Percentiles rank a stretch among this genome's conserved stretches.
Evolutionary conservation across 2,888 invertebrate species (phyloP).

Genomic region (Noctua janthina): DNA sequence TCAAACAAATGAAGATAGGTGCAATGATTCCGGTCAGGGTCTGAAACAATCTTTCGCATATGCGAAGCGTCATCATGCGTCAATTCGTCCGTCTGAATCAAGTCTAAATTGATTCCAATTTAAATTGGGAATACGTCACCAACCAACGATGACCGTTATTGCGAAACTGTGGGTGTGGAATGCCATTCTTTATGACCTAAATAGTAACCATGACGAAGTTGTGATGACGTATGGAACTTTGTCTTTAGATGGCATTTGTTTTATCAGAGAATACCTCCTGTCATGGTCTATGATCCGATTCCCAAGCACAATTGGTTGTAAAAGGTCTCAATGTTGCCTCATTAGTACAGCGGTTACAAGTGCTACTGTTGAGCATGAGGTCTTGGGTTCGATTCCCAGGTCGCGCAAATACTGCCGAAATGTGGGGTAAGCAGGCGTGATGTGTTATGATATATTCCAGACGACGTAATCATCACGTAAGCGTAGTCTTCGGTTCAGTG

Average conservation of each 20-base stretch:
- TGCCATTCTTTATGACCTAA: neutral
- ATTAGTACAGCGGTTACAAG: neutral
- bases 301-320: neutral
- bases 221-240: neutral
- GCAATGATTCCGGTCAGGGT: neutral
- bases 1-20: neutral
- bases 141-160: neutral
- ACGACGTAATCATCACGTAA: neutral
- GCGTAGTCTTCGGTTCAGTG: neutral
- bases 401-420: neutral
- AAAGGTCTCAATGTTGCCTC: neutral
- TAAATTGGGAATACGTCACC: constrained; percentile 23
- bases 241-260: neutral
- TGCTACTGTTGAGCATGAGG: neutral
- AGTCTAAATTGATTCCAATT: constrained; percentile 13
- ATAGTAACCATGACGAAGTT: neutral
- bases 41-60: neutral
- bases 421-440: neutral
- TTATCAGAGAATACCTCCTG: neutral
- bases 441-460: neutral
- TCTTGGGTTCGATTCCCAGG: neutral
- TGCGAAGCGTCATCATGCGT: neutral
- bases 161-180: neutral
- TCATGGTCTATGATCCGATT: neutral
- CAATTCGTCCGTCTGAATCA: neutral